Evolutionary conservation across 2,888 invertebrate genomes (phyloP), one percentile per base, ranked within the genome.

Genomic region (Dynastes hyllus): DNA sequence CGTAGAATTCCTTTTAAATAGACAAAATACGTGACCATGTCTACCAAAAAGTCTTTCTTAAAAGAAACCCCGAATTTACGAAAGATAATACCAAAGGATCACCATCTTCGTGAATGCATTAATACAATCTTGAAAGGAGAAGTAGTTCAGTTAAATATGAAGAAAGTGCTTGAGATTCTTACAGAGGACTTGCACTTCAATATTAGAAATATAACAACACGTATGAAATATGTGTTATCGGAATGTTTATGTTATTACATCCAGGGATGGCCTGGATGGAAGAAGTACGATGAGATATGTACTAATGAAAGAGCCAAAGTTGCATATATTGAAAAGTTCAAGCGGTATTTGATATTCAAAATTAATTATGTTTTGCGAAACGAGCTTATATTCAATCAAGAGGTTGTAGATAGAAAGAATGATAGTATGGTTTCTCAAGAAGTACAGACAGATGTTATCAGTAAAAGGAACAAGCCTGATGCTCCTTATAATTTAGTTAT

Each of bases 211-310:
- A 27, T 82, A 2, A 37, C 80, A 3, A 22, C 51, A 29, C 63
- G 76, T 91, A 89, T 70, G 93, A 92, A 87, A 95, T 94, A 88
- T 96, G 96, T 13, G 94, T 88, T 82, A 29, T 77, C 73, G 8
- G 83, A 83, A 78, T 80, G 82, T 8, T 79, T 84, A 58, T 77
- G 81, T 2, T 81, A 82, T 78, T 84, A 82, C 50, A 84, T 84
- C 80, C 80, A 79, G 73, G 71, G 76, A n/a, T 84, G 83, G 83
- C 82, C 82, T 3, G 83, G 82, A 27, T 84, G 83, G 83, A 69
- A 77, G 6, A 27, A 80, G n/a, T 67, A 61, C 51, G 70, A 67
- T 22, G 73, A 70, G 2, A 78, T 80, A n/a, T 70, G 55, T 22
- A 63, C 65, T 0, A 77, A 75, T 0, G 67, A 81, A 11, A 61